phyloP scores from a whole-genome alignment of 2,888 invertebrate genomes.

The Epicampocera succincta region DNA sequence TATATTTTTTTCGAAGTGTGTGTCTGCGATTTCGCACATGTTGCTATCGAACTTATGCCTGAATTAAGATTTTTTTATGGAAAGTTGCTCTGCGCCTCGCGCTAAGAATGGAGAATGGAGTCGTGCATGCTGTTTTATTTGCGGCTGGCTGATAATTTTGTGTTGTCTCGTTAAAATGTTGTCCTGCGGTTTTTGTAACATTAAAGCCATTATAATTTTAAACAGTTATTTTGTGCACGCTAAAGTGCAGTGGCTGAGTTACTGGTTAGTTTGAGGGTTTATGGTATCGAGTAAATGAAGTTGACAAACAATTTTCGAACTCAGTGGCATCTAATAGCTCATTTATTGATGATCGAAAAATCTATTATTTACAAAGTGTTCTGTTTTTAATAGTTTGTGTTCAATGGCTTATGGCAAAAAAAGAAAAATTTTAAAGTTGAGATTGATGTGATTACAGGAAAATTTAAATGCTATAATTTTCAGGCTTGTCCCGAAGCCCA shows the following conservation, averaged over 20 bases:
- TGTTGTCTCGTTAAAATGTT: slow-evolving; percentile 52
- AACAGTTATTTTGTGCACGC: slow-evolving; percentile 21
- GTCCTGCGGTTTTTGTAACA: slow-evolving; percentile 47
- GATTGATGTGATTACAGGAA: too few species aligned
- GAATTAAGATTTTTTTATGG: slow-evolving; percentile 22
- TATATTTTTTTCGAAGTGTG: neutral
- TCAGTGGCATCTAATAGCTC: neutral
- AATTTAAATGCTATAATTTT: too few species aligned
- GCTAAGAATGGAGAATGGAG: neutral
- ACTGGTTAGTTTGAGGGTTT: slow-evolving; percentile 29
- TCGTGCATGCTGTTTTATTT: slow-evolving; percentile 34
- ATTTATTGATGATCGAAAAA: too few species aligned
- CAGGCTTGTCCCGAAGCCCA: too few species aligned
- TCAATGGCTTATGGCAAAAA: too few species aligned
- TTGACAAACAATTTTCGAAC: slow-evolving; percentile 2
- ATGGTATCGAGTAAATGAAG: neutral
- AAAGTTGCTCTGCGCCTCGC: neutral
- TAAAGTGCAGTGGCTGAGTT: slow-evolving; percentile 2
- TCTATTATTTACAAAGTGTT: too few species aligned
- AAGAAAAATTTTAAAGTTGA: too few species aligned
- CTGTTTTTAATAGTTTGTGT: too few species aligned
- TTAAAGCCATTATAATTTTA: slow-evolving; percentile 44
- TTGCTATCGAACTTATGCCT: slow-evolving; percentile 47
- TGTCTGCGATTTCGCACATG: neutral
- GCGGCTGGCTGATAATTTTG: slow-evolving; percentile 40